Evolutionary conservation across 2,888 invertebrate species (phyloP).

Genomic region (Lasius platythorax): DNA sequence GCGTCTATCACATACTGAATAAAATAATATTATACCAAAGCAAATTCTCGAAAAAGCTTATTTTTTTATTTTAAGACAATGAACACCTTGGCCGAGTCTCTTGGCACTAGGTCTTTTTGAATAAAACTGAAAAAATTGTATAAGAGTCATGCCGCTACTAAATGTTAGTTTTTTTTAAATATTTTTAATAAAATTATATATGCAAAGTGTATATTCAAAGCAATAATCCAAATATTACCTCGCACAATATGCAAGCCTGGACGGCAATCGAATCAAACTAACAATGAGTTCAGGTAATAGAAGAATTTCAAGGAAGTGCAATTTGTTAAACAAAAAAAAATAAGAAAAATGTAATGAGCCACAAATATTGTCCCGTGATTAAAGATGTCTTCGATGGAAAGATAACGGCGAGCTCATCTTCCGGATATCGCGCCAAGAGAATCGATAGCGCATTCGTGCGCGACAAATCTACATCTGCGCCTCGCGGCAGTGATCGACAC

Average conservation of each 20-base stretch:
- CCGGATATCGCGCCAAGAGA: neutral
- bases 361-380: neutral
- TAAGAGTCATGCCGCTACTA: neutral
- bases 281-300: neutral
- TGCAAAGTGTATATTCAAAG: neutral
- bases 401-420: neutral
- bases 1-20: neutral
- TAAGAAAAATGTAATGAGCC: neutral
- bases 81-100: neutral
- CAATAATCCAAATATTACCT: neutral
- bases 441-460: slow-evolving; percentile 24
- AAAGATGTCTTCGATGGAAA: neutral
- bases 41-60: neutral
- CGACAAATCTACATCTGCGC: slow-evolving; percentile 44
- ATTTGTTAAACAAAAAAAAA: neutral
- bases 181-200: neutral
- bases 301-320: neutral
- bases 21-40: neutral
- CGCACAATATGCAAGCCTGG: neutral
- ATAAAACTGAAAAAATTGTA: neutral
- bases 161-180: neutral
- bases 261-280: neutral
- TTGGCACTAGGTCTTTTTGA: neutral
- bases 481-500: slow-evolving; percentile 44
- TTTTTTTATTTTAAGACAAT: slow-evolving; percentile 2